Conservation (phyloP, 2,113 vertebrate species). For the Balaeniceps rex region DNA sequence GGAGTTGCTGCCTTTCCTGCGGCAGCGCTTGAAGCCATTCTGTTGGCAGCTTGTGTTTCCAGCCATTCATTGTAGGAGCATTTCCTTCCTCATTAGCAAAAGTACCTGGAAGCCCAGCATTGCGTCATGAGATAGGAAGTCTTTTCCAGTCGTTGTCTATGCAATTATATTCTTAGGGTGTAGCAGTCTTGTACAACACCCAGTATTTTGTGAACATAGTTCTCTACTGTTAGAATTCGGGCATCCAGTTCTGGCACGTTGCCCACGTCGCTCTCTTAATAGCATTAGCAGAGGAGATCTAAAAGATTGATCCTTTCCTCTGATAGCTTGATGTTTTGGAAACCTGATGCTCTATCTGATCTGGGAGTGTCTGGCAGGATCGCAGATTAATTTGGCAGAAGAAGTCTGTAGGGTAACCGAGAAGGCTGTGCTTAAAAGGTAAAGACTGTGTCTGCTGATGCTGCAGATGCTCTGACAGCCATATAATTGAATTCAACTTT, state of each 20-base stretch:
- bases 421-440: conserved; percentile 6
- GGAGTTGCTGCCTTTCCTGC: conserved; percentile 24
- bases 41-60: conserved; percentile 36
- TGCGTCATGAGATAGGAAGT: conserved; percentile 56
- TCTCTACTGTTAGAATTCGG: not conserved
- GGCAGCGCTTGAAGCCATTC: conserved; percentile 24
- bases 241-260: not conserved
- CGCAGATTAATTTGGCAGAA: not conserved
- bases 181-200: not conserved
- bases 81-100: conserved; percentile 15
- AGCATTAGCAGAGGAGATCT: not conserved
- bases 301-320: conserved; percentile 19
- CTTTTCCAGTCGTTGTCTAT: not conserved
- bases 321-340: conserved; percentile 11
- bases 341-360: conserved; percentile 1
- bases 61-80: conserved; percentile 5
- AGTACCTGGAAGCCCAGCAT: conserved; percentile 35
- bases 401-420: not conserved
- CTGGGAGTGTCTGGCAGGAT: conserved; percentile 25
- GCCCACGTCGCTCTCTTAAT: not conserved
- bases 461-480: conserved; percentile 17
- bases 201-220: not conserved
- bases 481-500: not conserved
- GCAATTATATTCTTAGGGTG: not conserved
- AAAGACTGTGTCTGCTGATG: conserved; percentile 3